phyloP scores from a whole-genome alignment of 2,888 invertebrate species.

The Mimumesa dahlbomi region DNA sequence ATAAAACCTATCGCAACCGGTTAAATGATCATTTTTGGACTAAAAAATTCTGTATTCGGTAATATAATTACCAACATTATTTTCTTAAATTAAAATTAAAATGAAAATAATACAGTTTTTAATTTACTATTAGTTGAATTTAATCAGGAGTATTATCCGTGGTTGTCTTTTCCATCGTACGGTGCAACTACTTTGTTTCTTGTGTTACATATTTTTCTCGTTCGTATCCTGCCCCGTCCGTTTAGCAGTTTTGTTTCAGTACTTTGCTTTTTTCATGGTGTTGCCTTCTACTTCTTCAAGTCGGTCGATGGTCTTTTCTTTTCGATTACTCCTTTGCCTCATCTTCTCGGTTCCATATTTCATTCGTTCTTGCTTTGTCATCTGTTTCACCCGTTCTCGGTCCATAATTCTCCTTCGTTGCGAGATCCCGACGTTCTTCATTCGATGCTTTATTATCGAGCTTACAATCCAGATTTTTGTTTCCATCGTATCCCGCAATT shows the following conservation, averaged over 20 bases:
- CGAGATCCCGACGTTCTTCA: constrained; percentile 13
- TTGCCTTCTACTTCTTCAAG: not conserved
- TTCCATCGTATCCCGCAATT: constrained; percentile 15
- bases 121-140: no score
- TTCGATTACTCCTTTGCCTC: not conserved
- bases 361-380: constrained; percentile 24
- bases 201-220: constrained; percentile 12
- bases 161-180: constrained; percentile 17
- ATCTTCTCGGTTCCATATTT: constrained; percentile 30
- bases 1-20: no score
- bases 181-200: not conserved
- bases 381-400: constrained; percentile 3
- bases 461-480: not conserved
- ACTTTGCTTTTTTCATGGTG: not conserved
- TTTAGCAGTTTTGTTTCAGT: constrained; percentile 8
- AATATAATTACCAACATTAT: no score
- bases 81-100: no score
- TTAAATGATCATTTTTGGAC: no score
- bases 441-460: constrained; percentile 16
- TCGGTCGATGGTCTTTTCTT: constrained; percentile 31
- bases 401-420: not conserved
- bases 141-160: no score
- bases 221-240: not conserved
- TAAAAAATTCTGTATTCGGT: no score
- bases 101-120: no score